Conservation (phyloP, 2,888 invertebrate species). For the Cheilosia impressa region DNA sequence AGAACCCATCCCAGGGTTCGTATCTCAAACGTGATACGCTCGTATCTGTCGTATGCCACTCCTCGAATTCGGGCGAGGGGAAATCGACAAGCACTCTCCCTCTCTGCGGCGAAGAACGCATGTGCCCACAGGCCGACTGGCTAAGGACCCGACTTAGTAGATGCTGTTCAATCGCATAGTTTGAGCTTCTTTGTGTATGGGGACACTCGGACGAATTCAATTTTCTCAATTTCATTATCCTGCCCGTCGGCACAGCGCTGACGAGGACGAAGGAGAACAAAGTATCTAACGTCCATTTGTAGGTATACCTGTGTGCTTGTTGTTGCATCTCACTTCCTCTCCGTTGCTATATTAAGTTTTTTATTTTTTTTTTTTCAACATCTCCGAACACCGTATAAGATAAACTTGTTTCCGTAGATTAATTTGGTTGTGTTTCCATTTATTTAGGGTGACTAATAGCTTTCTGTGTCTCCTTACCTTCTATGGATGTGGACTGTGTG, state of each 20-base stretch:
- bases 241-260: constrained; percentile 51
- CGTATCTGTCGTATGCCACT: constrained; percentile 45
- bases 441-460: constrained; percentile 75
- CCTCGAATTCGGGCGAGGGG: constrained; percentile 47
- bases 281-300: constrained; percentile 39
- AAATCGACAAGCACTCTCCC: constrained; percentile 48
- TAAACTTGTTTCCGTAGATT: constrained; percentile 74
- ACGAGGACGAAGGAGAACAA: constrained; percentile 27
- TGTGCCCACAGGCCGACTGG: background rate
- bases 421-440: constrained; percentile 75
- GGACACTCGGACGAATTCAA: constrained; percentile 48
- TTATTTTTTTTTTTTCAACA: background rate
- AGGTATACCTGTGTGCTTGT: constrained; percentile 31
- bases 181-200: constrained; percentile 30
- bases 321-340: constrained; percentile 52
- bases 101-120: constrained; percentile 31
- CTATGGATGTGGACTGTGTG: constrained; percentile 18
- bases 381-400: constrained; percentile 37
- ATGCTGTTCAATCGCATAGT: constrained; percentile 36
- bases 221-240: constrained; percentile 73
- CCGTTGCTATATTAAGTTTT: background rate
- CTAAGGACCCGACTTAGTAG: constrained; percentile 2
- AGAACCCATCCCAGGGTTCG: constrained; percentile 50
- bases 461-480: constrained; percentile 37
- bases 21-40: constrained; percentile 64